Percentiles rank a stretch among this genome's conserved stretches.
Evolutionary conservation across 1,140 invertebrate genomes (phyloP).

Genomic region (Drosophila triauraria): DNA sequence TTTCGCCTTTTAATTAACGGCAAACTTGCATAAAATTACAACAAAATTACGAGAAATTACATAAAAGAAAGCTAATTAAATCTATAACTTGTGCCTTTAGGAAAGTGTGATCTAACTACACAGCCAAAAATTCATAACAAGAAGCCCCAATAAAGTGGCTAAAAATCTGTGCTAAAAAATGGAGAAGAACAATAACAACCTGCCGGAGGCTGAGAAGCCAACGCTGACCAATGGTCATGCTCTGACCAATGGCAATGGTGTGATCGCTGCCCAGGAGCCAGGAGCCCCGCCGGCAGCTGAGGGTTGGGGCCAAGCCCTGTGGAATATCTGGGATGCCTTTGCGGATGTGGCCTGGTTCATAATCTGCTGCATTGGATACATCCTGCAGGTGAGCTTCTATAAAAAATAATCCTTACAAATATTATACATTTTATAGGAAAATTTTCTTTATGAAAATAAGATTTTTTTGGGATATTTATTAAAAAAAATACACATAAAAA

Average conservation of each 20-base stretch:
- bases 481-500: too few species aligned
- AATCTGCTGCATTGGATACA: slow-evolving; percentile 86
- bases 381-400: slow-evolving; percentile 76
- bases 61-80: slow-evolving; percentile 43
- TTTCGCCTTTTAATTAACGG: slow-evolving; percentile 54
- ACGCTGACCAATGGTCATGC: slow-evolving; percentile 51
- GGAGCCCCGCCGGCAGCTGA: background rate
- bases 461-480: too few species aligned
- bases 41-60: slow-evolving; percentile 44
- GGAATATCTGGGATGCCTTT: slow-evolving; percentile 85
- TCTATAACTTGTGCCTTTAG: slow-evolving; percentile 27
- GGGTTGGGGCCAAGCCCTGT: slow-evolving; percentile 49
- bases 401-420: too few species aligned
- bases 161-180: slow-evolving; percentile 45
- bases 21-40: slow-evolving; percentile 24
- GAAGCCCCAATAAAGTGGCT: slow-evolving; percentile 16
- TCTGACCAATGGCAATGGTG: slow-evolving; percentile 58
- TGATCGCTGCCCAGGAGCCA: slow-evolving; percentile 16
- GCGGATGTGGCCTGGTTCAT: slow-evolving; percentile 88
- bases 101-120: slow-evolving; percentile 34
- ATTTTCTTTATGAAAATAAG: too few species aligned
- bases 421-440: too few species aligned
- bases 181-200: slow-evolving; percentile 76
- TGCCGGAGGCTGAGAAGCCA: slow-evolving; percentile 25
- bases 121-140: slow-evolving; percentile 2